These are phyloP conservation scores for Typhlichthys eigenmanni DNA, from an alignment of 2,797 vertebrate genomes.

Conservation along the genomic window DNA sequence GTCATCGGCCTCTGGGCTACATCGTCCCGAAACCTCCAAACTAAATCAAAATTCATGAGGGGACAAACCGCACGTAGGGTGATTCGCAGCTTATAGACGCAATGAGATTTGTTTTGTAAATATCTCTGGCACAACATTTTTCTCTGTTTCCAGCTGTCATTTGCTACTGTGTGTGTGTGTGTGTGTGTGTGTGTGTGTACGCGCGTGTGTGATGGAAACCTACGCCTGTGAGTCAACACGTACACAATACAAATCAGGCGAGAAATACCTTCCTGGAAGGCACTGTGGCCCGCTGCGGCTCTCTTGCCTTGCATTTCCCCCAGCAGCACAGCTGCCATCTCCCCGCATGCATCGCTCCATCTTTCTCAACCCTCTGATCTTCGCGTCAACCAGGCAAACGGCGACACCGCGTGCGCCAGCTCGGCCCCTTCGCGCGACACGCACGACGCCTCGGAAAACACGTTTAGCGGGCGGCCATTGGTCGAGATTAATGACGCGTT, in stretches of 20 bases:
- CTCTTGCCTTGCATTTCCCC: conserved; percentile 27
- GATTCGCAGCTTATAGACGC: neutral
- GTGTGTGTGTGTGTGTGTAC: neutral
- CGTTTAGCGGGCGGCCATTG: conserved; percentile 51
- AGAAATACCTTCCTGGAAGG: conserved; percentile 40
- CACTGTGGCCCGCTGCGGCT: conserved; percentile 32
- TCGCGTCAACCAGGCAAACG: conserved; percentile 60
- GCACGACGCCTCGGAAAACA: conserved; percentile 41
- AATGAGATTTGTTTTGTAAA: conserved; percentile 5
- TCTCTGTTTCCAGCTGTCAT: neutral
- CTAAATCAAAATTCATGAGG: conserved; percentile 15
- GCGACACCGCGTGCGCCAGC: conserved; percentile 60
- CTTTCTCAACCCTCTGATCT: conserved; percentile 72
- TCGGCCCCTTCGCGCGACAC: conserved; percentile 25
- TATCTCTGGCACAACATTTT: conserved; percentile 6
- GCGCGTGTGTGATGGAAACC: conserved; percentile 19
- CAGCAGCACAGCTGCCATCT: conserved; percentile 51
- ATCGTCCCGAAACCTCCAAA: conserved; percentile 16
- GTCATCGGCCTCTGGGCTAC: neutral
- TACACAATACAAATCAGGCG: conserved; percentile 23
- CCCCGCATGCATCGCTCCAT: conserved; percentile 68
- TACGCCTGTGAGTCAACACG: conserved; percentile 25
- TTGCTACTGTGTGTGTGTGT: neutral
- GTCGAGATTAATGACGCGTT: conserved; percentile 53
- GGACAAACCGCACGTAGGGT: neutral